Percentiles rank a stretch among this genome's conserved stretches.
Conservation (phyloP, 2,113 vertebrate genomes). For the Tonatia bakeri region DNA sequence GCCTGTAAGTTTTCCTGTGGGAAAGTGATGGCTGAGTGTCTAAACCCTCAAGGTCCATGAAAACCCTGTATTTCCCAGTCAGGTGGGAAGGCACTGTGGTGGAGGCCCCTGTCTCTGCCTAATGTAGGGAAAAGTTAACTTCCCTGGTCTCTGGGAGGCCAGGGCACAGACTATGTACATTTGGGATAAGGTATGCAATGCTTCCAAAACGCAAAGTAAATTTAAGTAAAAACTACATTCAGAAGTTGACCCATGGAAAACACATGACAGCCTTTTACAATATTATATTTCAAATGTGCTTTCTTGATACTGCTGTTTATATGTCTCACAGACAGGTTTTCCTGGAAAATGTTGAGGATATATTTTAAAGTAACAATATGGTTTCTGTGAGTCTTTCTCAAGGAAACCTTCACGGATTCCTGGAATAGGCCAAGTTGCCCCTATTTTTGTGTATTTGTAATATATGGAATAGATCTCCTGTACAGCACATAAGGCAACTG, state of each 20-base stretch:
- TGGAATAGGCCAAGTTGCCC: background rate
- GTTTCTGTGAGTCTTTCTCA: background rate
- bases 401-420: background rate
- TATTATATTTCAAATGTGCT: background rate
- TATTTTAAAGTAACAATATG: background rate
- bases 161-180: background rate
- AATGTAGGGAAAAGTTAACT: background rate
- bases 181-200: background rate
- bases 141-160: background rate
- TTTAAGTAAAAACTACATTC: background rate
- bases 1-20: background rate
- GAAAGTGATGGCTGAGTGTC: background rate
- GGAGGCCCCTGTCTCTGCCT: background rate
- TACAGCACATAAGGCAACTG: background rate
- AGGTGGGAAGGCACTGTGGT: background rate
- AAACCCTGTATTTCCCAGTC: background rate
- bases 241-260: background rate
- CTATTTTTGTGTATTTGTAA: background rate
- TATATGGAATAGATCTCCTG: background rate
- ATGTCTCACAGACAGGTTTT: background rate
- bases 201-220: background rate
- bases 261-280: background rate
- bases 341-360: background rate
- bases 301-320: background rate
- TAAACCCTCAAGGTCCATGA: slow-evolving; percentile 18